These are phyloP conservation scores for Champsocephalus gunnari DNA, from an alignment of 2,797 vertebrate species.

Conservation along the genomic window DNA sequence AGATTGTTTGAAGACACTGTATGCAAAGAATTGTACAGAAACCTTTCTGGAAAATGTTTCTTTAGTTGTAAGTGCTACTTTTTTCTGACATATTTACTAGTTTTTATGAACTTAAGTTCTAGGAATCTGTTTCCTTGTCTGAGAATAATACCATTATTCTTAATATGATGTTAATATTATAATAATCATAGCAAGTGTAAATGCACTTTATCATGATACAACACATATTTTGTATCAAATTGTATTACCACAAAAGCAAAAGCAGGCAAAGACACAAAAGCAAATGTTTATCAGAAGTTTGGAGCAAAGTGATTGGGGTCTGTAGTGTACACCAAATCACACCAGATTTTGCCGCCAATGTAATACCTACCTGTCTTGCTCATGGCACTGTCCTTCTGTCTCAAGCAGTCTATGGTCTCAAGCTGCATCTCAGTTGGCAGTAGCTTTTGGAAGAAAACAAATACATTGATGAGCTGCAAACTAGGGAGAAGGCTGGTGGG, in stretches of 20 bases:
- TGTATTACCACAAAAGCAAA: background rate
- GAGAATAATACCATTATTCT: background rate
- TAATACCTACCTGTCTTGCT: background rate
- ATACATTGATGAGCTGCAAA: too few species aligned
- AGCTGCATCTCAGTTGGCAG: slow-evolving; percentile 30
- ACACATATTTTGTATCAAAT: background rate
- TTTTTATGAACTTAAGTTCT: background rate
- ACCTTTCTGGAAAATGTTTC: background rate
- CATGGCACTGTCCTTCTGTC: background rate
- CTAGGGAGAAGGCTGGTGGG: background rate
- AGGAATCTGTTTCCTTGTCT: too few species aligned
- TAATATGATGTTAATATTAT: too few species aligned
- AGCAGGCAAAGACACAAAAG: background rate
- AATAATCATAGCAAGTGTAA: too few species aligned
- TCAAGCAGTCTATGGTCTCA: slow-evolving; percentile 6
- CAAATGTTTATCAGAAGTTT: background rate
- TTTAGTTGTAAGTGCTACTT: background rate
- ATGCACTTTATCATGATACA: background rate
- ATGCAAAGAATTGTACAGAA: background rate
- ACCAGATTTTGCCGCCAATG: background rate
- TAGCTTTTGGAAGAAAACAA: background rate
- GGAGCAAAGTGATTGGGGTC: background rate
- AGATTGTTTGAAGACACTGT: background rate
- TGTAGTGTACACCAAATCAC: background rate
- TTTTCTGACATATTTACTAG: background rate